These are phyloP conservation scores for Bombus affinis DNA, from an alignment of 1,140 invertebrate species.

Conservation along the genomic window DNA sequence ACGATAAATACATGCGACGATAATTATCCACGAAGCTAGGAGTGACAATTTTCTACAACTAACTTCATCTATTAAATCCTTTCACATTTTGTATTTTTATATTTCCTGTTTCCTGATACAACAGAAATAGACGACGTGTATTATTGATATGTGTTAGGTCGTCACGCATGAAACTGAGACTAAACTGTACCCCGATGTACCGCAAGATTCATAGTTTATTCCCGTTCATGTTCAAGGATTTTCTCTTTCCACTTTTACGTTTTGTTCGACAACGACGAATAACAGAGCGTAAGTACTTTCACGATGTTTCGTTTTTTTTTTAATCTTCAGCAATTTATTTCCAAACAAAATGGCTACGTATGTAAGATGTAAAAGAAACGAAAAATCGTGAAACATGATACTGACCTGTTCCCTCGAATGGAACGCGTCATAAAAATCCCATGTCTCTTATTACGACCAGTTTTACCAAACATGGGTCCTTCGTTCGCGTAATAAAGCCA, in stretches of 20 bases:
- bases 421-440: background rate
- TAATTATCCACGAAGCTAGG: no score
- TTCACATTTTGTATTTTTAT: background rate
- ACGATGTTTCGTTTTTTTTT: background rate
- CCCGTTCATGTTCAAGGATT: constrained; percentile 12
- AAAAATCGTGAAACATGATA: background rate
- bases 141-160: background rate
- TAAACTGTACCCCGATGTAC: constrained; percentile 3
- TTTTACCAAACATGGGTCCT: background rate
- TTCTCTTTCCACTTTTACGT: background rate
- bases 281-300: background rate
- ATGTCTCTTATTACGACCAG: background rate
- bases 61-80: background rate
- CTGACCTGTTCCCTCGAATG: background rate
- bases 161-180: background rate
- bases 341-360: background rate
- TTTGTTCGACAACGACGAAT: background rate
- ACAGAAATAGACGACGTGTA: background rate
- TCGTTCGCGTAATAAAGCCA: background rate
- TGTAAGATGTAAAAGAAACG: background rate
- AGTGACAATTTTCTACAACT: background rate
- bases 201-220: constrained; percentile 10
- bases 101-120: background rate
- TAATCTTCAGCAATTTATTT: background rate
- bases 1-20: no score